Evolutionary conservation across 2,113 vertebrate genomes (phyloP).

Genomic region (Cyprinodon variegatus): DNA sequence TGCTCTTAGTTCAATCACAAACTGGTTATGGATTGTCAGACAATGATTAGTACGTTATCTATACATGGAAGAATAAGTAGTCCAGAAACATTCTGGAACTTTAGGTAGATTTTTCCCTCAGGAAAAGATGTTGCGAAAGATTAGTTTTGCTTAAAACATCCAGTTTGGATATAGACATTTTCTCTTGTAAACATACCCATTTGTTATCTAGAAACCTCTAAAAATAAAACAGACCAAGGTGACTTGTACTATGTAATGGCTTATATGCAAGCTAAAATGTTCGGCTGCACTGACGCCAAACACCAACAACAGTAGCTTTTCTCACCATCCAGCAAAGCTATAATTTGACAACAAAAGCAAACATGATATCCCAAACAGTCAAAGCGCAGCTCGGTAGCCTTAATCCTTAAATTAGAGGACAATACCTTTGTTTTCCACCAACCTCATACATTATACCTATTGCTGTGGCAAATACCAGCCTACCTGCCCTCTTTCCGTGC

Average conservation of each 20-base stretch:
- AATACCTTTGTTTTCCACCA: conserved; percentile 26
- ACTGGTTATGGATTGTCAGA: conserved; percentile 1
- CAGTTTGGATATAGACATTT: conserved; percentile 40
- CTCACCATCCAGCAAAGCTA: background rate
- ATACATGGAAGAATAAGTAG: conserved; percentile 18
- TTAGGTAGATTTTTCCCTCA: conserved; percentile 30
- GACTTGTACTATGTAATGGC: background rate
- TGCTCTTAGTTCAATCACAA: too few relatives aligned
- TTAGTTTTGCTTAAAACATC: conserved; percentile 25
- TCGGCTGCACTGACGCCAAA: conserved; percentile 22
- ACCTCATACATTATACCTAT: conserved; percentile 7
- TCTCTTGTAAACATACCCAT: conserved; percentile 11
- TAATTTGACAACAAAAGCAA: conserved; percentile 46
- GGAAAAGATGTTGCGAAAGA: conserved; percentile 39
- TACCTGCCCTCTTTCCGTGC: conserved; percentile 80
- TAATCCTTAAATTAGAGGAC: conserved; percentile 32
- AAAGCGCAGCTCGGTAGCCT: conserved; percentile 16
- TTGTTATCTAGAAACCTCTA: conserved; percentile 17
- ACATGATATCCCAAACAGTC: conserved; percentile 28
- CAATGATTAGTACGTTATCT: conserved; percentile 33
- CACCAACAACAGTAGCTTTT: conserved; percentile 12
- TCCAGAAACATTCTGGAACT: too few relatives aligned
- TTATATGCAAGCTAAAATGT: background rate
- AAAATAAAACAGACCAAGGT: conserved; percentile 2
- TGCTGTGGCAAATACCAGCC: conserved; percentile 40